Evolutionary conservation across 2,113 vertebrate species (phyloP).

Genomic region (Plecturocebus donacophilus): DNA sequence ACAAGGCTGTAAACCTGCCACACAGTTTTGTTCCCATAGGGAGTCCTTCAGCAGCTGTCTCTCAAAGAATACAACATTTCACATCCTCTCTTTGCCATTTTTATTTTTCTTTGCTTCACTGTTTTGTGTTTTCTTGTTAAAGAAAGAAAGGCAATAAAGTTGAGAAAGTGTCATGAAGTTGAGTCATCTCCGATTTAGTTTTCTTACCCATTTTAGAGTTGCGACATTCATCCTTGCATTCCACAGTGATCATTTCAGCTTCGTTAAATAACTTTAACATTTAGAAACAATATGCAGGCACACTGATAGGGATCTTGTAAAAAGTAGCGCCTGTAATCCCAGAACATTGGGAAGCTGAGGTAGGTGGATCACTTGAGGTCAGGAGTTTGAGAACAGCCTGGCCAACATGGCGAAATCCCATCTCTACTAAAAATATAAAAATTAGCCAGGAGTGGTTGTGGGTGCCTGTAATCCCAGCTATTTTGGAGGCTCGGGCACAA

Average conservation of each 20-base stretch:
- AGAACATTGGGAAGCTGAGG: too few relatives aligned
- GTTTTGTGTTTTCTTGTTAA: conserved; percentile 37
- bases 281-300: neutral
- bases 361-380: too few relatives aligned
- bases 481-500: too few relatives aligned
- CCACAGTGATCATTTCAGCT: neutral
- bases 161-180: neutral
- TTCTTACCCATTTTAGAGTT: neutral
- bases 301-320: neutral
- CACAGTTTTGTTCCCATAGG: neutral
- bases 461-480: too few relatives aligned
- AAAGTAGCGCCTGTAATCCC: too few relatives aligned
- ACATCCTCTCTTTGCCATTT: neutral
- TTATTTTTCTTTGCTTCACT: conserved; percentile 20
- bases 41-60: conserved; percentile 14
- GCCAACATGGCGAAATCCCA: too few relatives aligned
- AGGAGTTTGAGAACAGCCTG: too few relatives aligned
- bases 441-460: too few relatives aligned
- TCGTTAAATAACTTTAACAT: neutral
- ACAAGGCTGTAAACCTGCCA: neutral
- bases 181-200: neutral
- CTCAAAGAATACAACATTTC: neutral
- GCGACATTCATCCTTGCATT: neutral
- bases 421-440: too few relatives aligned
- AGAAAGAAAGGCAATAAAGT: neutral